phyloP scores from a whole-genome alignment of 2,888 invertebrate genomes.

The Cantharis nigra region DNA sequence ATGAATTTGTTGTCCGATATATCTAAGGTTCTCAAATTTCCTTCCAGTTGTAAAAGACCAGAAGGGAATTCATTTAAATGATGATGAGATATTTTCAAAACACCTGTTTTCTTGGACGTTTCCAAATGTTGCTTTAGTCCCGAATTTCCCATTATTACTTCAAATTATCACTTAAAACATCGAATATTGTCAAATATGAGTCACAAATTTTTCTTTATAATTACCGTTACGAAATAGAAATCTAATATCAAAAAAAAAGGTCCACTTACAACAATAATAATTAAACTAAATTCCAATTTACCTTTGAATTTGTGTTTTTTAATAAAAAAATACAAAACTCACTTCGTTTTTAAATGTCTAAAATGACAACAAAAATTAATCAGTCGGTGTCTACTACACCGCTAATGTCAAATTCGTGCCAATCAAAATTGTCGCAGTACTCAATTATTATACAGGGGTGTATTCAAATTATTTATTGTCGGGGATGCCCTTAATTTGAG shows the following conservation, averaged over 20 bases:
- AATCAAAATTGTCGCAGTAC: neutral
- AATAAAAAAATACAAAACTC: conserved; percentile 1
- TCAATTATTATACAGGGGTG: neutral
- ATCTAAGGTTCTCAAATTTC: conserved; percentile 84
- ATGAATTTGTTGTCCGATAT: conserved; percentile 89
- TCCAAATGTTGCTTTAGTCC: conserved; percentile 89
- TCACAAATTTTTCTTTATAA: neutral
- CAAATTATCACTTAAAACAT: neutral
- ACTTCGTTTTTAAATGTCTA: conserved; percentile 9
- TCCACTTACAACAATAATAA: neutral
- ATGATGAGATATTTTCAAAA: conserved; percentile 82
- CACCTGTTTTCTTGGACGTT: conserved; percentile 94
- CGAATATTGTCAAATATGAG: neutral
- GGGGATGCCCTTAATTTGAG: neutral
- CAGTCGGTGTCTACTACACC: neutral
- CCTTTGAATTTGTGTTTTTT: neutral
- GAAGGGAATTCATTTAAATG: conserved; percentile 82
- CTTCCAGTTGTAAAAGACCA: conserved; percentile 67
- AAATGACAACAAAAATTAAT: conserved; percentile 4
- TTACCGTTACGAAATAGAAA: neutral
- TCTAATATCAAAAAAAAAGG: neutral
- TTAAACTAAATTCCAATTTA: neutral
- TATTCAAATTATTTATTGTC: neutral
- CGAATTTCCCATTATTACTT: conserved; percentile 80
- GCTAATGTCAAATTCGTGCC: neutral